Evolutionary conservation across 2,113 vertebrate genomes (phyloP).

Genomic region (Vicugna pacos): DNA sequence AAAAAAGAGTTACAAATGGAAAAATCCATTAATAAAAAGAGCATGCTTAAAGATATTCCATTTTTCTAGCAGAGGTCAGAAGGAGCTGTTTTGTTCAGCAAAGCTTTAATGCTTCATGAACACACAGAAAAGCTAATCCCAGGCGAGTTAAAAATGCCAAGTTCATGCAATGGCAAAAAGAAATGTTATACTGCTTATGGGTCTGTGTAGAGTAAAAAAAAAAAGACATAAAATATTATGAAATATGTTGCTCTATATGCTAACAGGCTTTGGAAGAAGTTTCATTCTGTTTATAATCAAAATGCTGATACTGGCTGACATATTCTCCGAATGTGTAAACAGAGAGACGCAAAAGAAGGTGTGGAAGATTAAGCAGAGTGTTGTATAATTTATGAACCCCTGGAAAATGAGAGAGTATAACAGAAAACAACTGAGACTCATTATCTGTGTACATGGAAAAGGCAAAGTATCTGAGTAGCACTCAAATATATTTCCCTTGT

Average conservation of each 20-base stretch:
- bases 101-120: constrained; percentile 85
- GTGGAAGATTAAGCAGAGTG: constrained; percentile 51
- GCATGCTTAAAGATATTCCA: constrained; percentile 75
- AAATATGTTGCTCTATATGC: constrained; percentile 67
- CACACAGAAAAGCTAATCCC: constrained; percentile 86
- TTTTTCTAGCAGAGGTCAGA: constrained; percentile 82
- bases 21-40: constrained; percentile 78
- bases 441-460: constrained; percentile 55
- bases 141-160: constrained; percentile 84
- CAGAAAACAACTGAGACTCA: constrained; percentile 41
- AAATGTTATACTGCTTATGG: constrained; percentile 74
- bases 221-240: constrained; percentile 73
- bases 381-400: constrained; percentile 69
- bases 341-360: constrained; percentile 68
- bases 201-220: constrained; percentile 48
- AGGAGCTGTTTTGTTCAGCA: constrained; percentile 79
- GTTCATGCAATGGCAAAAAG: constrained; percentile 74
- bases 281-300: constrained; percentile 75
- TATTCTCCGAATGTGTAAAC: constrained; percentile 66
- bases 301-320: constrained; percentile 74
- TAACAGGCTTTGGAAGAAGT: constrained; percentile 58
- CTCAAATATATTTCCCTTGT: constrained; percentile 39
- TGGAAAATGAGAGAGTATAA: constrained; percentile 63
- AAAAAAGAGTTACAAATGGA: constrained; percentile 70
- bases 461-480: not conserved